Evolutionary conservation across 2,797 vertebrate species (phyloP).

Genomic region (Leucoraja ocellata): DNA sequence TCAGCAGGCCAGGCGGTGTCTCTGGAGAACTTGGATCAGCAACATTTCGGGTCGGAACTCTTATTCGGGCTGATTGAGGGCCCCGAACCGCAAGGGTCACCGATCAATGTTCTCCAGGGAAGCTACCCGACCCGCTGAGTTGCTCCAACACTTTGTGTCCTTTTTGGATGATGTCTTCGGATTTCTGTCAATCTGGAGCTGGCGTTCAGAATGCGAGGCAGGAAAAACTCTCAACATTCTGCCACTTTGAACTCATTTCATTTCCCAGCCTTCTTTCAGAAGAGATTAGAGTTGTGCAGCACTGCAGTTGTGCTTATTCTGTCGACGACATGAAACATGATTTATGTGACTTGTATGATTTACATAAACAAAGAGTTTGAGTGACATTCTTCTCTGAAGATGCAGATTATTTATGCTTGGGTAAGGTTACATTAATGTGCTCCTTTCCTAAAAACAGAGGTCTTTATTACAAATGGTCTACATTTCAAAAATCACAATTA

Average conservation of each 20-base stretch:
- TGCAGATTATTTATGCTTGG: neutral
- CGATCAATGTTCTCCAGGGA: too few relatives aligned
- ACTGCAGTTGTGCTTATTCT: neutral
- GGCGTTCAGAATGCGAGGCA: neutral
- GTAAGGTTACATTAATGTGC: neutral
- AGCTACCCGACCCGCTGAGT: too few relatives aligned
- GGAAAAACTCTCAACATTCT: neutral
- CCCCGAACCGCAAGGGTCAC: too few relatives aligned
- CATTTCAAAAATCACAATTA: slow-evolving; percentile 5
- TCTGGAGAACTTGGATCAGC: too few relatives aligned
- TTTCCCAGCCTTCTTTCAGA: neutral
- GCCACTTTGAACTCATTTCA: neutral
- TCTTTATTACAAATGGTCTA: neutral
- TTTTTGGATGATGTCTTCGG: neutral
- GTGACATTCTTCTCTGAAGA: slow-evolving; percentile 5
- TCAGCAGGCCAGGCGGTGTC: too few relatives aligned
- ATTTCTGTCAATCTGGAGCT: neutral
- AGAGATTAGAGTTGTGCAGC: neutral
- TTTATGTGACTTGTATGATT: neutral
- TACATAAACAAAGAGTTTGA: neutral
- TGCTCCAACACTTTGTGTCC: too few relatives aligned
- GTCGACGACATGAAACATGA: neutral
- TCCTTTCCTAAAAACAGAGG: neutral
- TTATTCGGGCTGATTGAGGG: too few relatives aligned
- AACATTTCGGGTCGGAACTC: too few relatives aligned